phyloP scores from a whole-genome alignment of 2,888 invertebrate species.

The Megaustenia siamemsis region DNA sequence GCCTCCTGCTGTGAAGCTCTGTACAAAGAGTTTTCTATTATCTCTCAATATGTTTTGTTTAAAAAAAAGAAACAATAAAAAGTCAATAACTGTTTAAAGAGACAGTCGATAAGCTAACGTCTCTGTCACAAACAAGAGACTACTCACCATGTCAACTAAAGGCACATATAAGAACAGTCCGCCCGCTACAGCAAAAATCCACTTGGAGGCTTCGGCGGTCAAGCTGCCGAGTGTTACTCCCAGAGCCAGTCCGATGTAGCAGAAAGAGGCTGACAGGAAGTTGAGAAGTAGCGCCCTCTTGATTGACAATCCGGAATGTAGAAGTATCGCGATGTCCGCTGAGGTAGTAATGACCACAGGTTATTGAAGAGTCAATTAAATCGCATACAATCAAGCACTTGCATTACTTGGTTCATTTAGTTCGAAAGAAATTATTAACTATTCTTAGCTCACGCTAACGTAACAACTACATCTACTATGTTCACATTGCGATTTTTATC shows the following conservation, averaged over 20 bases:
- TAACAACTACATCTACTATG: too few species aligned
- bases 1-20: too few species aligned
- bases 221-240: conserved; percentile 82
- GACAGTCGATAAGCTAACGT: too few species aligned
- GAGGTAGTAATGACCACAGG: conserved; percentile 12
- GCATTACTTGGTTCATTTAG: too few species aligned
- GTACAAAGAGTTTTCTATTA: too few species aligned
- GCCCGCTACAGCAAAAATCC: conserved; percentile 84
- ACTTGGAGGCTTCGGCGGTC: conserved; percentile 79
- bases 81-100: too few species aligned
- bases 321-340: conserved; percentile 85
- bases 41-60: too few species aligned
- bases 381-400: background rate
- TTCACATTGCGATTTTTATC: too few species aligned
- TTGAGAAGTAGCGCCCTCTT: conserved; percentile 83
- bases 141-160: conserved; percentile 83
- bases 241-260: conserved; percentile 82
- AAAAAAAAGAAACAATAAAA: too few species aligned
- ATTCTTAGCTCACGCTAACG: too few species aligned
- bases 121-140: background rate
- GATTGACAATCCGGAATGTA: conserved; percentile 83
- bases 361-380: background rate
- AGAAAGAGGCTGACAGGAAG: conserved; percentile 83
- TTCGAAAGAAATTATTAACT: too few species aligned
- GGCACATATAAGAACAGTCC: conserved; percentile 85